A percentile compares a stretch with the other conserved stretches of the same genome.
phyloP scores from a whole-genome alignment of 2,797 vertebrate genomes.

The Benthosema pterotum region DNA sequence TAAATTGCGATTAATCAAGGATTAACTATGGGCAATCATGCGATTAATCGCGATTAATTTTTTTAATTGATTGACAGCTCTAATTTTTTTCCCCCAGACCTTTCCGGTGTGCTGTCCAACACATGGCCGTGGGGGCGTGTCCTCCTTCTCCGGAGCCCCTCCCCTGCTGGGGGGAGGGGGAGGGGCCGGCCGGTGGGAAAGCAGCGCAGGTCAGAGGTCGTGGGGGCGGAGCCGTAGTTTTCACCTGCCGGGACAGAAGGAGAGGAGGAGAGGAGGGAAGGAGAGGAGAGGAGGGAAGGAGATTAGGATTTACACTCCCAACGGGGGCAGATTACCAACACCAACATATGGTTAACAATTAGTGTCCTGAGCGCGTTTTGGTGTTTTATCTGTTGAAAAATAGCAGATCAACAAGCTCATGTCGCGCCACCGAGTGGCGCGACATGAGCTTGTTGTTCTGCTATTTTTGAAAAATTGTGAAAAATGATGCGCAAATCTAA shows the following conservation, averaged over 20 bases:
- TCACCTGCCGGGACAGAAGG: slow-evolving; percentile 71
- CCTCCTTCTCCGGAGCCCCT: slow-evolving; percentile 35
- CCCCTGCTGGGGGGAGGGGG: slow-evolving; percentile 52
- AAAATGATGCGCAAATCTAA: too few relatives aligned
- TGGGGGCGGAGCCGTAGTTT: slow-evolving; percentile 61
- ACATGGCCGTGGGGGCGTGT: slow-evolving; percentile 31
- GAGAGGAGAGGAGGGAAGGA: slow-evolving; percentile 1
- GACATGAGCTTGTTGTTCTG: too few relatives aligned
- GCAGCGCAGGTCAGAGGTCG: slow-evolving; percentile 76
- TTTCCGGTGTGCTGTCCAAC: slow-evolving; percentile 49
- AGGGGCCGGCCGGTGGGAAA: slow-evolving; percentile 70
- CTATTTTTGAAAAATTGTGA: too few relatives aligned
- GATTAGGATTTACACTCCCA: slow-evolving; percentile 43
- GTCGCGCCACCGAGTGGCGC: too few relatives aligned
- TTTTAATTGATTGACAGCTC: too few relatives aligned
- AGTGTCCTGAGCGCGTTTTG: too few relatives aligned
- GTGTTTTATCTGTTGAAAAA: too few relatives aligned
- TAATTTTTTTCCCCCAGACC: slow-evolving; percentile 38
- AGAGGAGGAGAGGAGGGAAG: slow-evolving; percentile 13
- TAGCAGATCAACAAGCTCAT: too few relatives aligned
- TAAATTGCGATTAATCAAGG: too few relatives aligned
- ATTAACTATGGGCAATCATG: too few relatives aligned
- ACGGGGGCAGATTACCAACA: slow-evolving; percentile 24
- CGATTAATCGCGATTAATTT: too few relatives aligned
- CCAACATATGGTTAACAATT: slow-evolving; percentile 48